Base-by-base conservation (phyloP, 2,888 invertebrate genomes). In the Orthosia gothica region DNA sequence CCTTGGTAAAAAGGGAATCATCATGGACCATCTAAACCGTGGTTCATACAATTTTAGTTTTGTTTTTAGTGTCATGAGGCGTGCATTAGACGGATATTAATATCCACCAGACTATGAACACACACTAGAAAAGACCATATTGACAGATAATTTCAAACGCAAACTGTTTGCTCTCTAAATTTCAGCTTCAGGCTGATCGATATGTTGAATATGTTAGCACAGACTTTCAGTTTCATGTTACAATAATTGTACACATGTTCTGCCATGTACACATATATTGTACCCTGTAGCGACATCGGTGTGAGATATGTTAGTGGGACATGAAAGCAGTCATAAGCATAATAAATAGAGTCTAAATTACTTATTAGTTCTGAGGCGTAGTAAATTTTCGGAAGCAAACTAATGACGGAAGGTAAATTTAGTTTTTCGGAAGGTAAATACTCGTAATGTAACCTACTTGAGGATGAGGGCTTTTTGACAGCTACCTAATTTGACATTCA, bases 161-260 rank as follows among this genome's bases (percentile, higher is more conserved):
- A 40, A 45, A 52, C 13, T 45, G 12, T 61, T 23, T 54, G n/a
- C 12, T 9, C 0, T n/a, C 7, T 15, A 32, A 74, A 45, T 1
- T 49, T 54, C 1, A 59, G 47, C 26, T 63, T 26, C 13, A 40
- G 3, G 58, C 52, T 20, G 9, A 15, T 13, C 7, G 0, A 63
- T 59, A 40, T n/a, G 23, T 52, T 16, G 13, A 54, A 54, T 70
- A 54, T 63, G 49, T 64, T 26, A 50, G 40, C 26, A 58, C 1
- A 77, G 63, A 59, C 71, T 76, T 64, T 72, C 65, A 50, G 26
- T 78, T 62, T 72, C 72, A 79, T 72, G 59, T 61, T 20, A 52
- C 45, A 49, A 32, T 79, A 64, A 69, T 79, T 62, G 75, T 75
- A 65, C 68, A 79, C 32, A 23, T 65, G 68, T 69, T 54, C 54